A percentile compares a stretch with the other conserved stretches of the same genome.
phyloP scores from a whole-genome alignment of 1,140 invertebrate species.

The Diorhabda sublineata region DNA sequence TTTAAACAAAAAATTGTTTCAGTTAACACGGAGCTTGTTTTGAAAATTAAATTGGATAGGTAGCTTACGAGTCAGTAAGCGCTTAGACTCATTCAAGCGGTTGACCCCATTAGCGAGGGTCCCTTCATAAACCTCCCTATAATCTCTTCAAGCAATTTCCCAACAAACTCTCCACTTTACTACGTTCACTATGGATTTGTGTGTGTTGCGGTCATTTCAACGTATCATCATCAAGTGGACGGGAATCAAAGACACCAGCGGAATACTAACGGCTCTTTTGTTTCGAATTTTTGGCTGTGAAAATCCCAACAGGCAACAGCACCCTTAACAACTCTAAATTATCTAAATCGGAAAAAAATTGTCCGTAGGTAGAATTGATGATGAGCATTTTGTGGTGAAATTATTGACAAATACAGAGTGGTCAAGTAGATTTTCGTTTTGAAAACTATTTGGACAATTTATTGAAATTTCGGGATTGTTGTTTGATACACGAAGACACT shows the following conservation, averaged over 20 bases:
- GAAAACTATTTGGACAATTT: too few species aligned
- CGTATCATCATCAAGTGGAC: conserved; percentile 42
- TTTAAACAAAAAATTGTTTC: too few species aligned
- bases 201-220: conserved; percentile 36
- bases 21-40: too few species aligned
- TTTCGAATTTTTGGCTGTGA: conserved; percentile 2
- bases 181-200: conserved; percentile 32
- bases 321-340: conserved; percentile 9
- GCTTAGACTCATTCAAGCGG: neutral
- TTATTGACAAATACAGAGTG: too few species aligned
- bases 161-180: conserved; percentile 28
- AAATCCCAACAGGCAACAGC: neutral
- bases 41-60: too few species aligned
- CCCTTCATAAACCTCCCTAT: neutral
- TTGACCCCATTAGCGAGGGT: neutral
- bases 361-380: neutral
- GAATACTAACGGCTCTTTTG: conserved; percentile 35
- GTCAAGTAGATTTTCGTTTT: too few species aligned
- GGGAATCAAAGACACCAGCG: conserved; percentile 24
- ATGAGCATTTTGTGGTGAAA: too few species aligned
- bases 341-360: conserved; percentile 9
- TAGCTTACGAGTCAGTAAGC: too few species aligned
- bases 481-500: too few species aligned
- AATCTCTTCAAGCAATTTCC: neutral
- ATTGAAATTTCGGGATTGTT: too few species aligned